Evolutionary conservation across 2,797 vertebrate genomes (phyloP), one percentile per base, ranked within the genome.

Genomic region (Coluber constrictor): DNA sequence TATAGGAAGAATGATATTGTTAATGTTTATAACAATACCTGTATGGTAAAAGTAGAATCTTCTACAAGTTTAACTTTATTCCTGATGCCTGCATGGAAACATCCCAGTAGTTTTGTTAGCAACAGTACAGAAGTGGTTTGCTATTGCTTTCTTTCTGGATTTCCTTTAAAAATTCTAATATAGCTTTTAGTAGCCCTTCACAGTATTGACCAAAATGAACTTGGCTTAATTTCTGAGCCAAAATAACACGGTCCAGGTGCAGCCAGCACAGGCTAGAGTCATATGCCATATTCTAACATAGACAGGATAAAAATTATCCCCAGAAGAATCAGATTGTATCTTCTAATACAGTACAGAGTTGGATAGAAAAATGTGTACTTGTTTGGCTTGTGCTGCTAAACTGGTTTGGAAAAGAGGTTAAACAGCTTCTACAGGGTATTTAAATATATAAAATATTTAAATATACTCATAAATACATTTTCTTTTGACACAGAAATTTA

Each of bases 401-500:
- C n/a, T 7, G 54, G 63, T 59, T 90, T 29, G 87, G 51, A 88
- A 61, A 92, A 92, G 12, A 23, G 51, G 3, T 25, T 83, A 47
- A 88, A 3, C 74, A 27, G 88, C 16, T 66, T 79, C 7, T 57
- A 12, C 1, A 51, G 7, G 5, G 2, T 59, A 59, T 56, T 90
- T 25, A 32, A 79, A 37, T 23, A 88, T 51, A 18, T 57, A 27
- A 79, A 54, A 37, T 89, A 18, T 20, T 37, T 54, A 86, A 27
- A 29, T 56, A 27, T 63, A 2, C 11, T 15, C 43, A 66, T 47
- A 55, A 59, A 29, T 70, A 15, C 56, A 18, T 91, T 91, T 83
- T 66, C 27, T 60, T 94, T 90, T 96, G 94, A 56, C 87, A 91
- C 95, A 99, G 99, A 99, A 98, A 98, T 99, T 99, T 97, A 99